These are phyloP conservation scores for Lithosia quadra DNA, from an alignment of 2,888 invertebrate species.

Conservation along the genomic window DNA sequence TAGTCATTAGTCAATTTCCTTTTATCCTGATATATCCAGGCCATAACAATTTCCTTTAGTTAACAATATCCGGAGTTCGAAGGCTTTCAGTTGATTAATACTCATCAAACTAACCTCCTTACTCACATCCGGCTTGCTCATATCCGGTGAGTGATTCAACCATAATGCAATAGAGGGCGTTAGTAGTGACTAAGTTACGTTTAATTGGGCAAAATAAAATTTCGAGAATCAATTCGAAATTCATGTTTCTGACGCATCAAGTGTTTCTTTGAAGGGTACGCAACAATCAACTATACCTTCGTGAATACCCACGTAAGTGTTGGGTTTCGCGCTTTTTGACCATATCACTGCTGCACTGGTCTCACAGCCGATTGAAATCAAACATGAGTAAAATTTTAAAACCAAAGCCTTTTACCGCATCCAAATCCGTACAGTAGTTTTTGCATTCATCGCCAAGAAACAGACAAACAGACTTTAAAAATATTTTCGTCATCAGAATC, in stretches of 20 bases:
- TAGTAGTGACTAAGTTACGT: slow-evolving; percentile 31
- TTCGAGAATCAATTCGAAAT: slow-evolving; percentile 3
- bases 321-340: too few relatives aligned
- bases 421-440: too few relatives aligned
- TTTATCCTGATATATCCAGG: slow-evolving; percentile 56
- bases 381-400: too few relatives aligned
- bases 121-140: slow-evolving; percentile 59
- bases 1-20: slow-evolving; percentile 60
- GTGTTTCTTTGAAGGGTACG: not conserved
- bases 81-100: slow-evolving; percentile 79
- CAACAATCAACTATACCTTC: not conserved
- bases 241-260: not conserved
- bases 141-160: slow-evolving; percentile 27
- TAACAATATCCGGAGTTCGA: slow-evolving; percentile 76
- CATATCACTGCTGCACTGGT: too few relatives aligned
- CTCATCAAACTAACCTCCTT: slow-evolving; percentile 54
- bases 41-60: slow-evolving; percentile 58
- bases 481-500: too few relatives aligned
- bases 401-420: too few relatives aligned
- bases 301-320: too few relatives aligned
- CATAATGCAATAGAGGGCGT: slow-evolving; percentile 27
- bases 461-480: too few relatives aligned
- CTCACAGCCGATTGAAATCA: too few relatives aligned
- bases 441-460: too few relatives aligned
- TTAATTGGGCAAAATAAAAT: slow-evolving; percentile 19